Percentiles rank a stretch among this genome's conserved stretches.
These are phyloP conservation scores for Agrochola macilenta DNA, from an alignment of 2,888 invertebrate species.

Conservation along the genomic window DNA sequence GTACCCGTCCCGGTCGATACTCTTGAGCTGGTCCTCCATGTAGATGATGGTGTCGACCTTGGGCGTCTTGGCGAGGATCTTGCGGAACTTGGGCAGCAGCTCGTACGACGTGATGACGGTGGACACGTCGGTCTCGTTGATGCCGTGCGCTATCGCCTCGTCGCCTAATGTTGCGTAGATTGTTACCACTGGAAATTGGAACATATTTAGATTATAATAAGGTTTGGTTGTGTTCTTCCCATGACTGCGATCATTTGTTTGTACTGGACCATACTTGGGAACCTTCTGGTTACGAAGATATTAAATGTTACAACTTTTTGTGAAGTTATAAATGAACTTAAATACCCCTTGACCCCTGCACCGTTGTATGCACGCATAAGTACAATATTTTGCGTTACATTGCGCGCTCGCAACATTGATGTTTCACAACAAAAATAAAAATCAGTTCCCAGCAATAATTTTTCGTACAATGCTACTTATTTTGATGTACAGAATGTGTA, in stretches of 20 bases:
- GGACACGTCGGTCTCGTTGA: constrained; percentile 98
- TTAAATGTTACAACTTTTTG: neutral
- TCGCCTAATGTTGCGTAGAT: constrained; percentile 99
- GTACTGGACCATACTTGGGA: neutral
- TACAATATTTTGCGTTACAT: neutral
- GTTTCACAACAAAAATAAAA: neutral
- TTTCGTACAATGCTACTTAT: neutral
- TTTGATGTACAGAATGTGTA: neutral
- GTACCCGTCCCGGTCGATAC: constrained; percentile 93
- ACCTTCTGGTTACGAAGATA: neutral
- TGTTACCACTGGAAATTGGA: constrained; percentile 93
- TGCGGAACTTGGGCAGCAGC: constrained; percentile 97
- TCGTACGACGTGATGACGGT: constrained; percentile 98
- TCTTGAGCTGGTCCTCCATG: constrained; percentile 96
- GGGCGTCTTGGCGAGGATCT: constrained; percentile 93
- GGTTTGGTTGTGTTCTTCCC: neutral
- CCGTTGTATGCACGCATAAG: neutral
- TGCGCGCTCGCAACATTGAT: neutral
- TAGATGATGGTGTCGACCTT: constrained; percentile 95
- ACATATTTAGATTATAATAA: neutral
- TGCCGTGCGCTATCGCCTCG: constrained; percentile 98
- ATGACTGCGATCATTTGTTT: neutral
- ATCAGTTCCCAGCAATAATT: neutral
- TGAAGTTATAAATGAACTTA: too few relatives aligned
- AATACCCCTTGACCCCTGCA: neutral